phyloP scores from a whole-genome alignment of 2,113 vertebrate genomes.

The Gymnarchus niloticus region DNA sequence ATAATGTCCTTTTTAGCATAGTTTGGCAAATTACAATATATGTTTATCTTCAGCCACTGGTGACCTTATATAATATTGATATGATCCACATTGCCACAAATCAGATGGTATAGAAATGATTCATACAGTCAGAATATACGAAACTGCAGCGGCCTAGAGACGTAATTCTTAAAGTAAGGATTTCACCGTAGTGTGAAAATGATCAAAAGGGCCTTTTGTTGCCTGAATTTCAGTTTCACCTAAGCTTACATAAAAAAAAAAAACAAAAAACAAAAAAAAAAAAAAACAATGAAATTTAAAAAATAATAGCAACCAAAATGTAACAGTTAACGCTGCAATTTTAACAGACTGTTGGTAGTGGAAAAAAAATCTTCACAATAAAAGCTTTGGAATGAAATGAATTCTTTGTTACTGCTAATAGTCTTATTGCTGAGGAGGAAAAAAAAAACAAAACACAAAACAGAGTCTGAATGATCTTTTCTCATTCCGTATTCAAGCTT shows the following conservation, averaged over 20 bases:
- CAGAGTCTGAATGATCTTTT: background rate
- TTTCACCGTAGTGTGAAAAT: background rate
- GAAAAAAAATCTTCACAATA: background rate
- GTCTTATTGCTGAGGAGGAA: background rate
- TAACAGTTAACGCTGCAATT: background rate
- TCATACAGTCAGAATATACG: background rate
- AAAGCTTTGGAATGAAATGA: background rate
- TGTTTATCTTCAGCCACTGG: no score
- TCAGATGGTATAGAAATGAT: no score
- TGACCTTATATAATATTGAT: background rate
- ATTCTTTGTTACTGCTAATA: background rate
- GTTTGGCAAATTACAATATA: no score
- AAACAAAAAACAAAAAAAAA: background rate
- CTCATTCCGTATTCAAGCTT: background rate
- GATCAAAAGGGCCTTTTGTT: background rate
- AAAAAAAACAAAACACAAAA: background rate
- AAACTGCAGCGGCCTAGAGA: background rate
- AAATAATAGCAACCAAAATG: background rate
- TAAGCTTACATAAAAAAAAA: background rate
- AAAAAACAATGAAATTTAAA: background rate
- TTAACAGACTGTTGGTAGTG: background rate
- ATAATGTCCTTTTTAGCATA: no score
- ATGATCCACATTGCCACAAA: background rate
- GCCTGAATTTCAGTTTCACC: background rate
- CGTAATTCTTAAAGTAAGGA: background rate